A percentile compares a stretch with the other conserved stretches of the same genome.
These are phyloP conservation scores for Megalops atlanticus DNA, from an alignment of 2,113 vertebrate species.

Conservation along the genomic window DNA sequence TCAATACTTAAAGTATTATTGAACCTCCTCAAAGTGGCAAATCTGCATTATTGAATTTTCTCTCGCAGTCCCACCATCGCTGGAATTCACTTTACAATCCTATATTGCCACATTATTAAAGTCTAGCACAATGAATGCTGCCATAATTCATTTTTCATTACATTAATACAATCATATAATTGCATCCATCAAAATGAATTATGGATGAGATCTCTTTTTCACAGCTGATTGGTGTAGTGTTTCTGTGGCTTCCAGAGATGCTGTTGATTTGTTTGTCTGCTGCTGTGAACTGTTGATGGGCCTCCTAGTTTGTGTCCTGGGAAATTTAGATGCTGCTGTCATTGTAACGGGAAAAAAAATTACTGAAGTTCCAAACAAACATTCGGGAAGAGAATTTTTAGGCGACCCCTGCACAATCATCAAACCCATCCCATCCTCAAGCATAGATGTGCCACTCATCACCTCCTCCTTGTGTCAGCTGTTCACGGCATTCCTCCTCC, in stretches of 20 bases:
- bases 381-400: no score
- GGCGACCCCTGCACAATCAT: no score
- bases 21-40: not conserved
- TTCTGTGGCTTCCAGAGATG: not conserved
- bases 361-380: not conserved
- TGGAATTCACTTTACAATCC: not conserved
- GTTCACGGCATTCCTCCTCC: no score
- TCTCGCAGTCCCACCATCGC: not conserved
- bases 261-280: not conserved
- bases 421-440: no score
- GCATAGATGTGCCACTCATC: no score
- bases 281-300: not conserved
- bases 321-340: not conserved
- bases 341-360: not conserved
- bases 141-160: conserved; percentile 1
- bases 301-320: not conserved
- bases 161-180: not conserved
- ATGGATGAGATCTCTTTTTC: not conserved
- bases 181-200: not conserved
- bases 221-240: not conserved
- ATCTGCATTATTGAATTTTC: conserved; percentile 10
- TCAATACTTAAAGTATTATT: not conserved
- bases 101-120: not conserved
- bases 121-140: not conserved
- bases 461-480: no score